Evolutionary conservation across 2,113 vertebrate species (phyloP), one percentile per base, ranked within the genome.

Genomic region (Pseudolaguvia tuberculata): DNA sequence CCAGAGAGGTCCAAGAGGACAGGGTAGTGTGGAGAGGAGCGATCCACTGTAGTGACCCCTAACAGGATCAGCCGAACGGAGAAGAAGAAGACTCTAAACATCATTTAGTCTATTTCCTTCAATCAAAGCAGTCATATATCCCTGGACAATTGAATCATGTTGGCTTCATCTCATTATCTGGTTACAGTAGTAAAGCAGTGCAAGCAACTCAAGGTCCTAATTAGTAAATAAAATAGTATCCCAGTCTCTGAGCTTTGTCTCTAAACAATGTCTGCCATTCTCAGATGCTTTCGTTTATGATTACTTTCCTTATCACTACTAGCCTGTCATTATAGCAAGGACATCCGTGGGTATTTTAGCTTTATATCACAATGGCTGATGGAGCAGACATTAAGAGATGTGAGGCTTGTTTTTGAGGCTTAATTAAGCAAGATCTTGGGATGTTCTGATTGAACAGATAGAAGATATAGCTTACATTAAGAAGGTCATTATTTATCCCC

Each of bases 361-460:
- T 23, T 50, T 18, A 17, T 72, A 35, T 73, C 67, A 48, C 45
- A 20, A 50, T 73, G 65, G 27, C 47, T 55, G 9, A 20, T 35
- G 0, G 25, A 53, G 29, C 48, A 42, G 11, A 27, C 52, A 52
- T 35, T 62, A 67, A 70, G 81, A 79, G 71, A 69, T 59, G n/a
- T 11, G n/a, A 48, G 61, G 76, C 70, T 39, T 61, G 82, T 73
- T 82, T 81, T 82, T 80, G 73, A n/a, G n/a, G 74, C 82, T 86
- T 83, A 84, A 84, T 84, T 76, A 84, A 84, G 84, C 50, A 80
- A 63, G 69, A 77, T 79, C 81, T 83, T 83, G 63, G 45, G 45
- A 50, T 50, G 6, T 50, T 29, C 25, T 66, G 63, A 50, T 50
- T 48, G 63, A 66, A 11, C 45, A 50, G 23, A 67, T 50, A 66